Percentiles rank a stretch among this genome's conserved stretches.
These are phyloP conservation scores for Cyprinodon diabolis DNA, from an alignment of 2,797 vertebrate species.

Conservation along the genomic window DNA sequence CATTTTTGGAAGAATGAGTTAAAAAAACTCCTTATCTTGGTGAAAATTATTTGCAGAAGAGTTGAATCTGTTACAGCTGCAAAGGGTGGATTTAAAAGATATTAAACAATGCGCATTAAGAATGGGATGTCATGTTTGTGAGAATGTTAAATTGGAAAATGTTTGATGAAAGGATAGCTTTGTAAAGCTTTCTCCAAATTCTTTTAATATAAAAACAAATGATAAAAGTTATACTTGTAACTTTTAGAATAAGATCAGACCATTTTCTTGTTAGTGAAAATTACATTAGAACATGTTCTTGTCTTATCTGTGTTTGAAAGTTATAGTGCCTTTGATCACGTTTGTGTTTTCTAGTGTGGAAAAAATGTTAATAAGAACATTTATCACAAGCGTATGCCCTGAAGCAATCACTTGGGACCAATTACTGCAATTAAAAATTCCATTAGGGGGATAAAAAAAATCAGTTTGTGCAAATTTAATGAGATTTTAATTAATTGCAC, in stretches of 20 bases:
- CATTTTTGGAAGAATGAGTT: neutral
- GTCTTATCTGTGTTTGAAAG: conserved; percentile 17
- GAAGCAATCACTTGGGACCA: conserved; percentile 44
- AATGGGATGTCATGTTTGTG: neutral
- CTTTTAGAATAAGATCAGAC: conserved; percentile 6
- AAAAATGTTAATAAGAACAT: conserved; percentile 38
- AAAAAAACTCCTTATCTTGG: neutral
- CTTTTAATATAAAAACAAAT: neutral
- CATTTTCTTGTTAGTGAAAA: conserved; percentile 9
- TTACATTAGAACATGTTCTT: conserved; percentile 22
- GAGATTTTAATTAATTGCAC: conserved; percentile 57
- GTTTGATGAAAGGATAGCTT: neutral
- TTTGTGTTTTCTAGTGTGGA: conserved; percentile 18
- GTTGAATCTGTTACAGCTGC: neutral
- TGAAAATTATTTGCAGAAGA: too few relatives aligned
- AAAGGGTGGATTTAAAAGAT: neutral
- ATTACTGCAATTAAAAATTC: conserved; percentile 63
- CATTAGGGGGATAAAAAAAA: conserved; percentile 43
- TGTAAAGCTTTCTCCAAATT: neutral
- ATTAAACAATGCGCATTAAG: neutral
- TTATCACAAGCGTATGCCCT: conserved; percentile 27
- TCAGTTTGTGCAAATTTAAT: conserved; percentile 37
- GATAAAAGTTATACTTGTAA: neutral
- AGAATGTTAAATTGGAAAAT: neutral
- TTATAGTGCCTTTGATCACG: conserved; percentile 26